Conservation (phyloP, 2,888 invertebrate genomes). For the Heteromyza rotundicornis region DNA sequence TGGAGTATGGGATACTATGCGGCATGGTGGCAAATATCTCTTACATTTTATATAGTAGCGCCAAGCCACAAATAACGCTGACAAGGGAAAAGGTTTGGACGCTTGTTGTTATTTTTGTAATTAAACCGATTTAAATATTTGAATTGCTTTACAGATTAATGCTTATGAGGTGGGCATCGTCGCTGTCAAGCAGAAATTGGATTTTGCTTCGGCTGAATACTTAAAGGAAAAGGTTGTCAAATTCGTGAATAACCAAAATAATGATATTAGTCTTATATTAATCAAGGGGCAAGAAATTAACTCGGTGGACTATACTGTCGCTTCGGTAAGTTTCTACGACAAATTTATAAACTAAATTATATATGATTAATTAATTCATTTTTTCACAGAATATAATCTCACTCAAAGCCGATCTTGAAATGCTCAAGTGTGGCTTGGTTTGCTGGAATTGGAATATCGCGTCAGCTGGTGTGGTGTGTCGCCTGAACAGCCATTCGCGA, state of each 20-base stretch:
- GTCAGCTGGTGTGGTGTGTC: conserved; percentile 56
- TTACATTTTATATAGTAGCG: conserved; percentile 83
- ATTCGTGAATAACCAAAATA: conserved; percentile 72
- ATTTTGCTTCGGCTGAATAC: conserved; percentile 82
- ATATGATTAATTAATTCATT: not conserved
- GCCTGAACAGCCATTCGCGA: conserved; percentile 44
- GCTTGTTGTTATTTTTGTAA: too few relatives aligned
- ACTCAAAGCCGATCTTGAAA: conserved; percentile 65
- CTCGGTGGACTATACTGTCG: conserved; percentile 70
- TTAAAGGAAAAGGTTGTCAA: conserved; percentile 72
- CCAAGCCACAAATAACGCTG: conserved; percentile 77
- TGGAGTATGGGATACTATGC: conserved; percentile 87
- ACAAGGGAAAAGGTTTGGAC: conserved; percentile 49
- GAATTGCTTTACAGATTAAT: conserved; percentile 47
- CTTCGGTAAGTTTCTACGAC: conserved; percentile 63
- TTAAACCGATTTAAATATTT: too few relatives aligned
- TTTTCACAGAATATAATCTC: conserved; percentile 65
- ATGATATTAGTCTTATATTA: conserved; percentile 70
- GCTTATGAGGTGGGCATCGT: conserved; percentile 67
- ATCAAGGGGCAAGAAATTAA: conserved; percentile 73
- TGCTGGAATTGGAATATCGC: conserved; percentile 65
- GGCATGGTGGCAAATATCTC: conserved; percentile 81
- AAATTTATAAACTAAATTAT: not conserved
- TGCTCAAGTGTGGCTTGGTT: conserved; percentile 64
- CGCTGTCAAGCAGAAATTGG: conserved; percentile 74